A percentile compares a stretch with the other conserved stretches of the same genome.
These are phyloP conservation scores for Rousettus leschenaultii DNA, from an alignment of 2,113 vertebrate species.

Conservation along the genomic window DNA sequence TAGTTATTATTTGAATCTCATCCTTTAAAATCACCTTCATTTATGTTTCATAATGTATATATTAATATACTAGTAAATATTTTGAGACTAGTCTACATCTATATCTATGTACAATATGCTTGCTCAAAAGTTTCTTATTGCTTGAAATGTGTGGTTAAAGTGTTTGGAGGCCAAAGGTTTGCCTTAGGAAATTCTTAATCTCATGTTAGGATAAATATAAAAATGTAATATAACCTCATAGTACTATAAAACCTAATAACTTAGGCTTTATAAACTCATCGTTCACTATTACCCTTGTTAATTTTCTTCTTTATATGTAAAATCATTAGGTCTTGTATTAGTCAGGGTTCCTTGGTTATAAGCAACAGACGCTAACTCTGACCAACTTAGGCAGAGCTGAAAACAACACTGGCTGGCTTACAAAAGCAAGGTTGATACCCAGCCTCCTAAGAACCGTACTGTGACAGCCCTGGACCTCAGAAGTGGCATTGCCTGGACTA, in stretches of 20 bases:
- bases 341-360: not conserved
- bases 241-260: not conserved
- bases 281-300: not conserved
- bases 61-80: not conserved
- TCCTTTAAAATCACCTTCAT: not conserved
- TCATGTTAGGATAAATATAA: not conserved
- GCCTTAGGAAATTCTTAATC: conserved; percentile 14
- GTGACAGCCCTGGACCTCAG: not conserved
- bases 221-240: not conserved
- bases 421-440: not conserved
- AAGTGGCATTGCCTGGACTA: not conserved
- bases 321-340: not conserved
- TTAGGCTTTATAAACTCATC: not conserved
- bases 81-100: not conserved
- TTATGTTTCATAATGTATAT: not conserved
- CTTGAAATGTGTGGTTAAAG: conserved; percentile 8
- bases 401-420: not conserved
- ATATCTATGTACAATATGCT: not conserved
- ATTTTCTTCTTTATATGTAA: not conserved
- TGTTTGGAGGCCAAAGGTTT: not conserved
- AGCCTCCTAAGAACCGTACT: not conserved
- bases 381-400: not conserved
- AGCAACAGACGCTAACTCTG: not conserved
- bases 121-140: not conserved
- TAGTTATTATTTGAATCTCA: not conserved